A percentile compares a stretch with the other conserved stretches of the same genome.
Evolutionary conservation across 2,113 vertebrate species (phyloP).

Genomic region (Chaetura pelagica): DNA sequence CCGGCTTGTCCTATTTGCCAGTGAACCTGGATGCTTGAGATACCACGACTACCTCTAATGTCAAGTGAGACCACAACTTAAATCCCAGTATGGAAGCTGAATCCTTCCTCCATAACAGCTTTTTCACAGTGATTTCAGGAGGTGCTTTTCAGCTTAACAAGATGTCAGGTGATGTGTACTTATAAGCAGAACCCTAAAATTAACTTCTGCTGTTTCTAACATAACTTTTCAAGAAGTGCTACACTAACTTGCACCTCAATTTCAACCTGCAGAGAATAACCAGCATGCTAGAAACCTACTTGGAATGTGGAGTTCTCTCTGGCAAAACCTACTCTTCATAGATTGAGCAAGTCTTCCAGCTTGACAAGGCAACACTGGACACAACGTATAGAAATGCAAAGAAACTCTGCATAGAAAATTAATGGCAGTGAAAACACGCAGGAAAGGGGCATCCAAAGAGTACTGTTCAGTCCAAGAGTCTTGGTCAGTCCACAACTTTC

Average conservation of each 20-base stretch:
- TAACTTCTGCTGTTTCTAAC: neutral
- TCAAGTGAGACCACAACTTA: neutral
- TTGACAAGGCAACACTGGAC: neutral
- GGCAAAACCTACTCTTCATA: neutral
- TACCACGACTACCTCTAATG: neutral
- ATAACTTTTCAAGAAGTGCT: neutral
- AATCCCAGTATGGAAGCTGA: neutral
- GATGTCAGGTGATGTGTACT: neutral
- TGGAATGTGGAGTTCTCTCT: neutral
- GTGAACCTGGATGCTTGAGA: neutral
- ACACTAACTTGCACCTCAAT: neutral
- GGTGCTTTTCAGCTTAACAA: neutral
- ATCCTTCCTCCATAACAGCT: neutral
- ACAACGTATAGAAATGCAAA: neutral
- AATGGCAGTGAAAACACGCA: neutral
- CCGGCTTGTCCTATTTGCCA: neutral
- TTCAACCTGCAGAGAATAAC: neutral
- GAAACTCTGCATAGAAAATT: neutral
- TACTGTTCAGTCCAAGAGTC: neutral
- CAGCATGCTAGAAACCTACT: neutral
- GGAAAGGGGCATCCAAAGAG: neutral
- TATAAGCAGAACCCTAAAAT: neutral
- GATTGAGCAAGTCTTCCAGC: neutral
- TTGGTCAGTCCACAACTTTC: neutral
- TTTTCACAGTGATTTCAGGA: neutral